Conservation (phyloP, 2,797 vertebrate genomes). For the Paramormyrops hopkinsi region DNA sequence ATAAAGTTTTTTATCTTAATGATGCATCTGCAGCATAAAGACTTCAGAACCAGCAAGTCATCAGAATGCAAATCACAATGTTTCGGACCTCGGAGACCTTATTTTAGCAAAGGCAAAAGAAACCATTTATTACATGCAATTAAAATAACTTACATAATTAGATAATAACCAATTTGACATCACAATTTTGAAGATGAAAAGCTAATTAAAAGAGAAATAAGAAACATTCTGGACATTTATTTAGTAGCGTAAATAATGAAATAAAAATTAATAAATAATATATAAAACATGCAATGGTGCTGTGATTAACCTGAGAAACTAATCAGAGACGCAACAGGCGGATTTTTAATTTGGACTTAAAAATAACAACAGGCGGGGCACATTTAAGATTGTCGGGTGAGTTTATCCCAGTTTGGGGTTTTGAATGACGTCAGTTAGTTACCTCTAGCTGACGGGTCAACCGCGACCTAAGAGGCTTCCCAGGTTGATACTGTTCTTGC, state of each 20-base stretch:
- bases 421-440: not conserved
- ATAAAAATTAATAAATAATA: not conserved
- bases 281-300: not conserved
- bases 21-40: not conserved
- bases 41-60: not conserved
- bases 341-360: not conserved
- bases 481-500: not conserved
- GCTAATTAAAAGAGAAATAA: not conserved
- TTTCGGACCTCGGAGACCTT: not conserved
- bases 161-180: not conserved
- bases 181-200: not conserved
- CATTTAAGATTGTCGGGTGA: not conserved
- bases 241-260: not conserved
- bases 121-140: not conserved
- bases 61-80: not conserved
- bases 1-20: not conserved
- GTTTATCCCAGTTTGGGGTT: not conserved
- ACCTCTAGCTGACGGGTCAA: not conserved
- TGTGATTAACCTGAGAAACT: not conserved
- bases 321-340: not conserved
- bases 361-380: not conserved
- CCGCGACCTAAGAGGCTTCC: not conserved
- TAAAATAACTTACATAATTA: not conserved
- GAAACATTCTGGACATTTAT: not conserved
- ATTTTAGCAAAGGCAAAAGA: not conserved